Base-by-base conservation (phyloP, 1,140 invertebrate species). In the Pseudomyrmex gracilis region DNA sequence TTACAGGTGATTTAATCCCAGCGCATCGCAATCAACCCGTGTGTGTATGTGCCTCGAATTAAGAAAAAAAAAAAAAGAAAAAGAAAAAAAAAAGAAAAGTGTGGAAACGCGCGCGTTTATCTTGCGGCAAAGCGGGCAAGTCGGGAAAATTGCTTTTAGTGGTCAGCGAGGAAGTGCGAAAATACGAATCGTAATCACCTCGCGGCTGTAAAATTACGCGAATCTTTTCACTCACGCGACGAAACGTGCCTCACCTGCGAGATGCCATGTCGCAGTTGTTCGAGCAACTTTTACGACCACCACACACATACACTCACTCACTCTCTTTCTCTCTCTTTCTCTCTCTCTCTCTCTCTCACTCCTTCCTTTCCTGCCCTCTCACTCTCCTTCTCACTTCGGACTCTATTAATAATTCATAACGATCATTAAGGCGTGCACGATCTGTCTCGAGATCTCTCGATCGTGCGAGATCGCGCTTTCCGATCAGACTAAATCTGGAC, bases 171-270 rank as follows among this genome's bases (percentile, higher is more conserved):
- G 20, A 43, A 13, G 4, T 13, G 9, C 24, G 53, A 17, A 7
- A 47, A 2, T 12, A 12, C 17, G 22, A 58, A 73, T 60, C 13
- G 53, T 34, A 13, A n/a, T 47, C 9, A 2, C 24, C 17, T 58
- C 55, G 9, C 20, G 57, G 2, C 5, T 2, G 34, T 12, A 12
- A 74, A 51, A 24, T 49, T 49, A 12, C 4, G 10, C 4, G 22
- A 34, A 34, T 34, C 34, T 49, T 7, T 24, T 34, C 58, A 13
- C 4, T 17, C 8, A 45, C 43, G 12, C 7, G 13, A 15, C 45
- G 84, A 91, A 90, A 89, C 87, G 80, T 90, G 90, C 73, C 93
- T 94, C 89, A 94, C 93, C 93, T 94, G 91, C 93, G 93, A 86
- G 93, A 94, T 94, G 93, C 93, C 93, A 94, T 94, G 88, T 92